These are phyloP conservation scores for Ceratotherium simum DNA, from an alignment of 2,113 vertebrate species.

Conservation along the genomic window DNA sequence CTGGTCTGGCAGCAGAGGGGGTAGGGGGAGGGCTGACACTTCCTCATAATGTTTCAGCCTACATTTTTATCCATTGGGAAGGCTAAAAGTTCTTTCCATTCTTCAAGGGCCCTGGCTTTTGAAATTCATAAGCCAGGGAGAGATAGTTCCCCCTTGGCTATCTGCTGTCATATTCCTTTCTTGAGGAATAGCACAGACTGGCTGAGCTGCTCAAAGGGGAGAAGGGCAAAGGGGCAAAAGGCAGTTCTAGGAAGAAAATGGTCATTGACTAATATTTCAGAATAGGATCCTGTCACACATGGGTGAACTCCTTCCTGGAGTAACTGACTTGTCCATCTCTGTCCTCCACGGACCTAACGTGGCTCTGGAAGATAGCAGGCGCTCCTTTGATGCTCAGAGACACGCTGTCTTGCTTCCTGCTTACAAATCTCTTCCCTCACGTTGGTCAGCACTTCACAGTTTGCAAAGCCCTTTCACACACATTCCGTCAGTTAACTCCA, in stretches of 20 bases:
- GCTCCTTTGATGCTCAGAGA: rapidly evolving
- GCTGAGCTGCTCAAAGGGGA: neutral
- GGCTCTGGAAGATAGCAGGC: neutral
- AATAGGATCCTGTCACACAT: rapidly evolving
- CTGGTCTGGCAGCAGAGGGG: neutral
- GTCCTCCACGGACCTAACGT: rapidly evolving
- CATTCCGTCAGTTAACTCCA: neutral
- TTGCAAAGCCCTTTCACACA: neutral
- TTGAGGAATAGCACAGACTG: neutral
- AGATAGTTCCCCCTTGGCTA: neutral
- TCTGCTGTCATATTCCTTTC: neutral
- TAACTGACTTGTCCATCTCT: neutral
- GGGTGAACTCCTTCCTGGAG: neutral
- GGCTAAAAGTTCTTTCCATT: neutral
- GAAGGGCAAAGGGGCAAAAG: neutral
- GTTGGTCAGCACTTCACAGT: neutral
- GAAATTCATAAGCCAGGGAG: neutral
- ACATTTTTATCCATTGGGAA: neutral
- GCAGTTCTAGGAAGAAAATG: neutral
- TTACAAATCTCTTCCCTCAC: neutral
- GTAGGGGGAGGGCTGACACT: neutral
- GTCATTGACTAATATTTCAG: neutral
- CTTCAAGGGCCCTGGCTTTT: neutral
- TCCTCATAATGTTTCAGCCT: neutral
- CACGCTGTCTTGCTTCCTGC: neutral